Base-by-base conservation (phyloP, 2,888 invertebrate genomes). In the Pristionchus exspectatus region DNA sequence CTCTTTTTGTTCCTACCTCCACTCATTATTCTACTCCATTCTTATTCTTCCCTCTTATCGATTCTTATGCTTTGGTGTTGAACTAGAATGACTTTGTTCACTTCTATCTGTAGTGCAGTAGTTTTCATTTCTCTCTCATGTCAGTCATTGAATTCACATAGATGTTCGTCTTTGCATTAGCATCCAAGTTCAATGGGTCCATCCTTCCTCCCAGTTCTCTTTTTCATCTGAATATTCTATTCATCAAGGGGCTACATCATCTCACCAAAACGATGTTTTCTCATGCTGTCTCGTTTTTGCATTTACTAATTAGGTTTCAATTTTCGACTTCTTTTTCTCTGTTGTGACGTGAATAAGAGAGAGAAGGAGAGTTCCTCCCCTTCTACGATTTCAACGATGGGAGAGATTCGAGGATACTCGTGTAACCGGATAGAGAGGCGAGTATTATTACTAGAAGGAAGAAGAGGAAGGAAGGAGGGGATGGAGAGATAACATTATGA, bases 401-500 rank as follows among this genome's bases (percentile, higher is more conserved):
- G 38, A 38, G 38, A 81, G 81, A 81, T 81, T 81, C 81, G 50
- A 81, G 27, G 81, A 81, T 81, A 81, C 81, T 81, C 81, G 81
- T 81, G 81, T 81, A 81, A 81, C 81, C 44, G 81, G 81, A 81
- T 50, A 72, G 72, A 81, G 44, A 77, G 24, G 84, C 56, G 12
- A 85, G 33, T 85, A 56, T 85, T 85, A 59, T 63, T 85, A 85
- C 56, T 85, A 30, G 56, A 59, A 27, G 21, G 84, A 59, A 59
- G 56, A 30, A 81, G 44, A 50, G 44, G 50, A 59, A 30, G 56
- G 56, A 56, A 30, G 84, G 44, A 50, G 44, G 12, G 44, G 44
- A 9, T 38, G 9, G 24, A 18, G 54, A 83, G 54, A 85, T 50
- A n/a, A 9, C 38, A 50, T 81, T 50, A n/a, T 50, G n/a, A 50